Base-by-base conservation (phyloP, 1,140 invertebrate genomes). In the Tribolium castaneum region DNA sequence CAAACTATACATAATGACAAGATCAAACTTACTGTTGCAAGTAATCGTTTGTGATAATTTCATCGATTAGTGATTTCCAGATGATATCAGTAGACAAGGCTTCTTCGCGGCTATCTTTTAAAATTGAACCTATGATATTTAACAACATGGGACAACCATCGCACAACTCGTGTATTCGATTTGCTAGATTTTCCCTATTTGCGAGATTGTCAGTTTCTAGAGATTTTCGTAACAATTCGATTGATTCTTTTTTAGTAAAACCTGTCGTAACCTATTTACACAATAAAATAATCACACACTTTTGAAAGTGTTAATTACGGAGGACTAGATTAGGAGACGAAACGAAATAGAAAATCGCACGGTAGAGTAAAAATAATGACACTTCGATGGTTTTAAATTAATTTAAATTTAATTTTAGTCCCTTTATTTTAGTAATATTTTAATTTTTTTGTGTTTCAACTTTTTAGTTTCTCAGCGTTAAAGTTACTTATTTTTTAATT, bases 81-180 rank as follows among this genome's bases (percentile, higher is more conserved):
- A 80, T 80, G 9, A 25, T 66, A 12, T 66, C 59, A 12, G 59
- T 66, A 10, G 62, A 30, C 30, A 71, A 34, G 9, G 70, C 70
- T 49, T 73, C 54, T 19, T 80, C 77, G 5, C 16, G 14, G 45
- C 76, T 80, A 10, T 78, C 72, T 14, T 71, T 75, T n/a, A 80
- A 71, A 76, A 73, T 78, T 12, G 79, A 80, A 25, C 76, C 76
- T 9, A 80, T 80, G 9, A 78, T 73, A 51, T 77, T 49, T 12
- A 80, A 78, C n/a, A 78, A 35, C 76, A 78, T 78, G 9, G 79
- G 79, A 76, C 75, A 76, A 30, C 79, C 79, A 50, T 78, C 59
- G 16, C 79, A 78, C 52, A 80, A 74, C 7, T 78, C 49, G 49
- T 80, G 75, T 66, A 80, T 70, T 72, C 78, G 74, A 35, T 78